A percentile compares a stretch with the other conserved stretches of the same genome.
Evolutionary conservation across 2,113 vertebrate species (phyloP).

Genomic region (Spilogale gracilis): DNA sequence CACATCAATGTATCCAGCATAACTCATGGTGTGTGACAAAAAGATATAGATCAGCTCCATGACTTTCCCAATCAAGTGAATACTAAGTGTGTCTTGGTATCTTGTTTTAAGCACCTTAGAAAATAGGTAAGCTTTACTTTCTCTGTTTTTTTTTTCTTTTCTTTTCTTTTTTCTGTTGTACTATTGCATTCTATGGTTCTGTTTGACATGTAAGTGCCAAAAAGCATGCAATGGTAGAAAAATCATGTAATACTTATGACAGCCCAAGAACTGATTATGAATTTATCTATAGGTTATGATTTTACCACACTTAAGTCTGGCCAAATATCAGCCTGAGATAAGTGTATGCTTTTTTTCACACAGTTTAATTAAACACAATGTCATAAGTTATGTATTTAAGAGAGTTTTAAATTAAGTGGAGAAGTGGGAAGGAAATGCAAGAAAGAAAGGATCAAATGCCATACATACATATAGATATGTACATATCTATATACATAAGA

Average conservation of each 20-base stretch:
- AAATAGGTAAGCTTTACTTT: conserved; percentile 3
- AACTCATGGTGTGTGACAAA: not conserved
- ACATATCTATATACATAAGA: not conserved
- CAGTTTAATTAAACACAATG: not conserved
- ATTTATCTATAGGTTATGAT: not conserved
- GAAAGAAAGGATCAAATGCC: not conserved
- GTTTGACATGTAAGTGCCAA: not conserved
- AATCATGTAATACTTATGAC: not conserved
- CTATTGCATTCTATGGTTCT: not conserved
- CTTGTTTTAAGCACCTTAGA: not conserved
- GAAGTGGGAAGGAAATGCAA: not conserved
- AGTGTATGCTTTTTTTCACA: not conserved
- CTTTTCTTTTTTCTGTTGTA: not conserved
- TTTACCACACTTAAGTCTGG: not conserved
- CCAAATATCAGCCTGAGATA: not conserved
- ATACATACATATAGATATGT: not conserved
- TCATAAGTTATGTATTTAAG: not conserved
- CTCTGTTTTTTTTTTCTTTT: not conserved
- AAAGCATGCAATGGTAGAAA: not conserved
- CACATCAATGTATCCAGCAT: not conserved
- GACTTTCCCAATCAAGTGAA: not conserved
- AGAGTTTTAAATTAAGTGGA: conserved; percentile 24
- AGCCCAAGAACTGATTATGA: not conserved
- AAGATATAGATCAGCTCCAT: not conserved
- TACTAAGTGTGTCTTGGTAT: not conserved